Evolutionary conservation across 2,113 vertebrate genomes (phyloP).

Genomic region (Nycticorax nycticorax): DNA sequence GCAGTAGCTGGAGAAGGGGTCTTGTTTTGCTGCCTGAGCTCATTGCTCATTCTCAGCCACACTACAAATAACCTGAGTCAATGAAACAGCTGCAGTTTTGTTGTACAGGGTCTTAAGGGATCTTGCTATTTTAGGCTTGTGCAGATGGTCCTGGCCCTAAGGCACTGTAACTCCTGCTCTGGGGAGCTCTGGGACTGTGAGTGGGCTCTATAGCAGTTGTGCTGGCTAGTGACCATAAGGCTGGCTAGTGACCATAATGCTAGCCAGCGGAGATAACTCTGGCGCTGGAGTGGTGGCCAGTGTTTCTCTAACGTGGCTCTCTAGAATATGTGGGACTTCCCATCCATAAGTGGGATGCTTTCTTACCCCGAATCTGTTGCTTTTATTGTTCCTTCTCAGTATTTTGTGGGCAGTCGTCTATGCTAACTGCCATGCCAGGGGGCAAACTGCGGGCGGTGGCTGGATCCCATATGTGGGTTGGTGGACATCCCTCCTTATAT

Average conservation of each 20-base stretch:
- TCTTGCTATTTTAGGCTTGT: not conserved
- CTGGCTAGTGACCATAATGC: not conserved
- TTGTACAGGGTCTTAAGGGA: not conserved
- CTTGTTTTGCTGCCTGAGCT: not conserved
- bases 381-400: not conserved
- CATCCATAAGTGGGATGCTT: not conserved
- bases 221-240: not conserved
- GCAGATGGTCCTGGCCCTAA: not conserved
- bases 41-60: not conserved
- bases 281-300: not conserved
- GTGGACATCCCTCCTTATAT: not conserved
- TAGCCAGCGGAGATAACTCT: not conserved
- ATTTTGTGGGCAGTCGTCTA: not conserved
- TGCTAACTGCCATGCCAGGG: rapidly evolving
- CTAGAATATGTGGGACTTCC: not conserved
- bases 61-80: not conserved
- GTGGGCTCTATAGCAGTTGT: not conserved
- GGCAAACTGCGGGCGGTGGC: not conserved
- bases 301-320: rapidly evolving
- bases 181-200: rapidly evolving
- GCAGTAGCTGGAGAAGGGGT: not conserved
- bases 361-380: not conserved
- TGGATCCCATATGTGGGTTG: not conserved
- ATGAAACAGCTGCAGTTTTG: conserved; percentile 18
- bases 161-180: rapidly evolving